Conservation (phyloP, 2,113 vertebrate genomes). For the Poicephalus gulielmi region DNA sequence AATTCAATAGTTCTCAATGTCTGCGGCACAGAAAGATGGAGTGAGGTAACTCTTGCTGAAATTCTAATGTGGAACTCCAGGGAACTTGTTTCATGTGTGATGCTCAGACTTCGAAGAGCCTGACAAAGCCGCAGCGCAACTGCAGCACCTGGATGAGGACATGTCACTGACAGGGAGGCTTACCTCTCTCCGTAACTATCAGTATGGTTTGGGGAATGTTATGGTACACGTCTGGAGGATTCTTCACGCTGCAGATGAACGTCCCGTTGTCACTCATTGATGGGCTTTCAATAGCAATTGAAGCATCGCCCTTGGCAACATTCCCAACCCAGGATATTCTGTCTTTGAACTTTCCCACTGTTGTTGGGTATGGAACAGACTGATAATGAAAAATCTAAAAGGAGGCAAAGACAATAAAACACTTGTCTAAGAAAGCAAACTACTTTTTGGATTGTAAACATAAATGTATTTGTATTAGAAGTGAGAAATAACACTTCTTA, state of each 20-base stretch:
- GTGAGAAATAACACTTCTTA: not conserved
- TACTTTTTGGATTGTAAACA: not conserved
- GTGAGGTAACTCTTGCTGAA: not conserved
- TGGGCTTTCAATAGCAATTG: constrained; percentile 81
- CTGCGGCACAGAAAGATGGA: not conserved
- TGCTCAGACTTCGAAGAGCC: not conserved
- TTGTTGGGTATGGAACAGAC: constrained; percentile 74
- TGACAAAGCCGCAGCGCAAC: not conserved
- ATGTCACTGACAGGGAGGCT: not conserved
- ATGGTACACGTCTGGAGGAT: constrained; percentile 92
- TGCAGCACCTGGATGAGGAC: accelerated
- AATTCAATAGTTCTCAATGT: accelerated
- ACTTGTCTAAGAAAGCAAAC: not conserved
- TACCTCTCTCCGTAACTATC: constrained; percentile 82
- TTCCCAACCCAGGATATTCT: constrained; percentile 85
- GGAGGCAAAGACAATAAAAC: not conserved
- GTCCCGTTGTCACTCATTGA: constrained; percentile 87
- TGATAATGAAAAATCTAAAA: constrained; percentile 89
- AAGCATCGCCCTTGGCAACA: constrained; percentile 79
- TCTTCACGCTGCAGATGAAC: constrained; percentile 87
- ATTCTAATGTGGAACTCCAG: not conserved
- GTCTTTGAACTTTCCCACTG: constrained; percentile 76
- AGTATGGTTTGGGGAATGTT: constrained; percentile 80
- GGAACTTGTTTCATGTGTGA: accelerated
- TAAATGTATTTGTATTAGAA: not conserved